A percentile compares a stretch with the other conserved stretches of the same genome.
Evolutionary conservation across 1,140 invertebrate genomes (phyloP).

Genomic region (Schlechtendalia chinensis): DNA sequence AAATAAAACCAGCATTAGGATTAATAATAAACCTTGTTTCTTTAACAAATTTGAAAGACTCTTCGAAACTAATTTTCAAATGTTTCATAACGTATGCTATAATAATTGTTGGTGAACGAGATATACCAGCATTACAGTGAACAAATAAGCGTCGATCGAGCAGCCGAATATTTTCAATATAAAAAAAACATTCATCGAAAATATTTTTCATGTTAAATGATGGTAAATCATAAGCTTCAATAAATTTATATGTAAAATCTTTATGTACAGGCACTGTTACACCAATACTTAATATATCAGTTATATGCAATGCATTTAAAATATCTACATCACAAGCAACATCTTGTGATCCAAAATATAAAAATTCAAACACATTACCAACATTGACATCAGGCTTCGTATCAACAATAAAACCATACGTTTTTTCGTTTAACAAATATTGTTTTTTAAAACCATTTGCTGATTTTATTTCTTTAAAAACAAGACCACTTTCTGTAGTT

Average conservation of each 20-base stretch:
- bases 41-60: conserved; percentile 72
- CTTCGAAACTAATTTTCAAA: conserved; percentile 63
- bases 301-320: conserved; percentile 65
- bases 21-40: conserved; percentile 65
- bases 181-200: conserved; percentile 61
- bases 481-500: conserved; percentile 31
- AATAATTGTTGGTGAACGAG: conserved; percentile 77
- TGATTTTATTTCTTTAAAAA: conserved; percentile 44
- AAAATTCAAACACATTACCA: conserved; percentile 63
- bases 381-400: conserved; percentile 77
- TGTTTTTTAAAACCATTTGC: conserved; percentile 21
- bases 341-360: conserved; percentile 84
- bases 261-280: conserved; percentile 60
- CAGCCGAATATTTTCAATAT: conserved; percentile 60
- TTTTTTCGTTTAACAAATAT: background rate
- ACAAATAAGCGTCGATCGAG: conserved; percentile 70
- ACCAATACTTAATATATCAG: conserved; percentile 73
- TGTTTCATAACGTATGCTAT: conserved; percentile 80
- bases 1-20: conserved; percentile 78
- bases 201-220: conserved; percentile 63
- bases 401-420: conserved; percentile 76
- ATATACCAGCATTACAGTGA: conserved; percentile 90
- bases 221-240: conserved; percentile 70
- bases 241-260: conserved; percentile 59
- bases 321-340: conserved; percentile 64